Evolutionary conservation across 2,797 vertebrate genomes (phyloP).

Genomic region (Lagodon rhomboides): DNA sequence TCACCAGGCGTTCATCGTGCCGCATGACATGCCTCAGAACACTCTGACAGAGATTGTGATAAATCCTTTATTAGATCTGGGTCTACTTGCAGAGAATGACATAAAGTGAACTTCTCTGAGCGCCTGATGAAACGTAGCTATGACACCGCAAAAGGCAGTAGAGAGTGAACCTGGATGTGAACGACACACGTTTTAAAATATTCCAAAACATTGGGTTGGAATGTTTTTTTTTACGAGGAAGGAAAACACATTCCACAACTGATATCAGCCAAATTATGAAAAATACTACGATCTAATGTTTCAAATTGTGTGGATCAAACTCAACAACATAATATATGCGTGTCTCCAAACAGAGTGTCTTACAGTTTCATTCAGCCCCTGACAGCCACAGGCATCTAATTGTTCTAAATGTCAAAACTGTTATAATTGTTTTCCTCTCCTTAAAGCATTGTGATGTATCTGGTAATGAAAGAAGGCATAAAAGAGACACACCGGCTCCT

Average conservation of each 20-base stretch:
- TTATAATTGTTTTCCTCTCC: slow-evolving; percentile 38
- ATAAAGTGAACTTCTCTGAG: not conserved
- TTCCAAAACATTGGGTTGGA: too few species aligned
- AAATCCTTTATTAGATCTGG: not conserved
- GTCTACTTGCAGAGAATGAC: not conserved
- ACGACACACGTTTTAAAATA: not conserved
- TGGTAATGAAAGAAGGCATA: slow-evolving; percentile 28
- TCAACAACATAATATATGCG: slow-evolving; percentile 11
- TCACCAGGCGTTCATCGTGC: not conserved
- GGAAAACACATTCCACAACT: not conserved
- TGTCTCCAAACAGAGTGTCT: slow-evolving; percentile 14
- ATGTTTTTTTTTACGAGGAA: not conserved
- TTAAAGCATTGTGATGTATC: slow-evolving; percentile 39
- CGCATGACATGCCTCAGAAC: not conserved
- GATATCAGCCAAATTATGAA: slow-evolving; percentile 2
- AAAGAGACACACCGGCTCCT: slow-evolving; percentile 11
- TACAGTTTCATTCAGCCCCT: slow-evolving; percentile 20
- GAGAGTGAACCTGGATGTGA: not conserved
- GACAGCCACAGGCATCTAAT: slow-evolving; percentile 32
- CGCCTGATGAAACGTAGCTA: not conserved
- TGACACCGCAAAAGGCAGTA: not conserved
- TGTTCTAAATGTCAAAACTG: slow-evolving; percentile 44
- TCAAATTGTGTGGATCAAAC: slow-evolving; percentile 14
- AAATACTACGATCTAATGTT: not conserved
- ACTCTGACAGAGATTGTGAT: slow-evolving; percentile 9